Conservation (phyloP, 2,888 invertebrate genomes). For the Morpho deidamia region DNA sequence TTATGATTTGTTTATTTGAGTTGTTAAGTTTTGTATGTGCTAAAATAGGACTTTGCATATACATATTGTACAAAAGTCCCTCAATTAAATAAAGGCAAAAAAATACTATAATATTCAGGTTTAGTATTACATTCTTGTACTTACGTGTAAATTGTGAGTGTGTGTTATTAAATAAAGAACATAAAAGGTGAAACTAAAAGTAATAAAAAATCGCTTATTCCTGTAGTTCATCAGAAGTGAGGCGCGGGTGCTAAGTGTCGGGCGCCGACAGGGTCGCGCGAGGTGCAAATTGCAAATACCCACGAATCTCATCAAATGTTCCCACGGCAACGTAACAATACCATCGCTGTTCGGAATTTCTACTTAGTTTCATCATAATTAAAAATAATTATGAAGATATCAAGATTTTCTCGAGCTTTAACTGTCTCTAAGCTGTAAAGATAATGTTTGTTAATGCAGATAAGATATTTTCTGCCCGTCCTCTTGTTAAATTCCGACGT, state of each 20-base stretch:
- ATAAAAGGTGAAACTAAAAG: slow-evolving; percentile 3
- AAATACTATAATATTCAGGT: too few species aligned
- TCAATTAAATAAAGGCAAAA: too few species aligned
- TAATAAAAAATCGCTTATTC: slow-evolving; percentile 18
- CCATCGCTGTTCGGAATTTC: slow-evolving; percentile 13
- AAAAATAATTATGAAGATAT: slow-evolving; percentile 20
- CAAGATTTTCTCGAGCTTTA: slow-evolving; percentile 14
- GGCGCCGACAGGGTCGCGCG: slow-evolving; percentile 30
- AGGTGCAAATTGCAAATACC: slow-evolving; percentile 56
- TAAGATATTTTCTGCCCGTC: slow-evolving; percentile 5
- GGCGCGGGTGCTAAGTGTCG: slow-evolving; percentile 43
- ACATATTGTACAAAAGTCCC: too few species aligned
- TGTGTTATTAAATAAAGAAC: not conserved
- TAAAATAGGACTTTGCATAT: too few species aligned
- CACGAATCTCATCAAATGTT: slow-evolving; percentile 22
- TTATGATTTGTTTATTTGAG: too few species aligned
- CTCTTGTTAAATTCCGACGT: not conserved
- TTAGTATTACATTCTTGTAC: too few species aligned
- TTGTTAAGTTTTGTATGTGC: too few species aligned
- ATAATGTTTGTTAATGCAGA: slow-evolving; percentile 5
- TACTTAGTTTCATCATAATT: slow-evolving; percentile 19
- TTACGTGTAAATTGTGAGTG: too few species aligned
- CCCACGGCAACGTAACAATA: slow-evolving; percentile 25
- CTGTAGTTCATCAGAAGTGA: slow-evolving; percentile 38
- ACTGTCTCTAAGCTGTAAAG: slow-evolving; percentile 12